Evolutionary conservation across 2,797 vertebrate genomes (phyloP), one percentile per base, ranked within the genome.

Genomic region (Yasuhikotakia modesta): DNA sequence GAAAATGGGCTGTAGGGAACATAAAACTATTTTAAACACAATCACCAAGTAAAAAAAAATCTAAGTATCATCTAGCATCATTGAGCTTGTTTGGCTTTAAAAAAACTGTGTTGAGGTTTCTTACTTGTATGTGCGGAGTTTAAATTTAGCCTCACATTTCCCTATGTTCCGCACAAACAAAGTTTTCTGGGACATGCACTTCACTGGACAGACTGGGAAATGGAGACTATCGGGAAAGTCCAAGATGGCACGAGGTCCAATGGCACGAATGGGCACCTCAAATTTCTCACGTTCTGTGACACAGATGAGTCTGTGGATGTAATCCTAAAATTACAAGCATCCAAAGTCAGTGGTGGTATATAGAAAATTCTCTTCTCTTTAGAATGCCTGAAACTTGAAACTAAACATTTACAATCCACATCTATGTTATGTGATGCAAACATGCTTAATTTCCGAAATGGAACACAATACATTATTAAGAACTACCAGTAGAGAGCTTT

Each of bases 221-320:
- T 90, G 83, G 76, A 97, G 64, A 60, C 94, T 85, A 52, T 95
- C 94, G 0, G 92, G 94, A 83, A 98, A 95, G 82, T 97, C 94
- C 50, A 98, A 86, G 78, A 96, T 86, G 71, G 93, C 96, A 16
- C 95, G 91, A 0, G 95, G 92, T 5, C 96, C 96, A 21, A 95
- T 91, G 0, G 95, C 95, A 57, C 85, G 88, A 70, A 98, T 82
- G 0, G 95, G 95, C 60, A 99, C 91, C 72, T 95, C 83, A 57
- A 99, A 97, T 73, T 92, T 91, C 72, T 96, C 96, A 82, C 93
- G 92, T 76, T 96, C 95, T 0, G 95, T 98, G 70, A 94, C 86
- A 82, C 90, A 97, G 53, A 93, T 84, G 80, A 99, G 71, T 52
- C 87, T 87, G 79, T 96, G 93, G 68, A 89, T 78, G 22, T 98